Base-by-base conservation (phyloP, 1,140 invertebrate genomes). In the Lordiphosa stackelbergi region DNA sequence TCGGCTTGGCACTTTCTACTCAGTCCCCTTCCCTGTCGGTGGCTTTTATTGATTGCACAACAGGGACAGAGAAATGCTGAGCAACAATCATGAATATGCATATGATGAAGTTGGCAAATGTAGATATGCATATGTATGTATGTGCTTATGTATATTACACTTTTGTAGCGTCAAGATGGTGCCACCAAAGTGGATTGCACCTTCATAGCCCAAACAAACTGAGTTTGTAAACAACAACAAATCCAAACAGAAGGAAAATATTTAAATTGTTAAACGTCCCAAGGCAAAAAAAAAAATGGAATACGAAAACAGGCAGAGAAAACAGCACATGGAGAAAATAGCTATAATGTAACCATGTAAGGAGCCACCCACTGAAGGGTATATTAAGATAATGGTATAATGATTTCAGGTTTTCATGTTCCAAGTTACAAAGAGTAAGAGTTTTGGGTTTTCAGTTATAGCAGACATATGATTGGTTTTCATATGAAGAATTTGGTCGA, bases 61-160 rank as follows among this genome's bases (percentile, higher is more conserved):
- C 6, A 46, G 31, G 31, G 16, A 41, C 7, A 12, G 11, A 46
- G 19, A 12, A 62, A 62, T 46, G 22, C 35, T 38, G n/a, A 53
- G 9, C 40, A 63, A 28, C 12, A 43, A 24, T 10, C 19, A 63
- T 64, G 58, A 64, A 64, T 63, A 63, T 63, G 60, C 58, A 62
- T 63, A 38, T 38, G 42, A 46, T 52, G 60, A 41, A 45, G 54
- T 41, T 60, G 37, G 35, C 40, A 13, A 9, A 16, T 34, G 28
- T 38, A 7, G 34, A 31, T 19, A n/a, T 36, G 8, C 12, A 46
- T 38, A 47, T 46, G 36, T 16, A 37, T 42, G 53, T 40, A 12
- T 10, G 47, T 36, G 2, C 10, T 10, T 9, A 13, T n/a, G 3
- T 36, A 10, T 24, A 61, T 51, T 43, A 9, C 8, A 46, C 38